Evolutionary conservation across 2,888 invertebrate species (phyloP).

Genomic region (Latrodectus elegans): DNA sequence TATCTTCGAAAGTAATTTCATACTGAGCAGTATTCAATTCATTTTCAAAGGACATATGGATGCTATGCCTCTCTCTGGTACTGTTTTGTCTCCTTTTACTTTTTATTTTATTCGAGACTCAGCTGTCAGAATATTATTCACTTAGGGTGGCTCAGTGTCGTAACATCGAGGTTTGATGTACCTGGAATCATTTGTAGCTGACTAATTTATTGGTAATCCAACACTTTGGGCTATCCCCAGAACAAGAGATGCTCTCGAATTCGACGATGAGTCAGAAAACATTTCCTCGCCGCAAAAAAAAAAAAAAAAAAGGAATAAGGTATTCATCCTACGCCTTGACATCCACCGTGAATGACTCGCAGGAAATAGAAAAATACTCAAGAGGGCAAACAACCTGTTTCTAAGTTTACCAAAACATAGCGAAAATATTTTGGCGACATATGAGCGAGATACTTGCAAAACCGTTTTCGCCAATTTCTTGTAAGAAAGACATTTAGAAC

Average conservation of each 20-base stretch:
- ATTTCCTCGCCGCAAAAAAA: background rate
- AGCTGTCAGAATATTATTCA: too few species aligned
- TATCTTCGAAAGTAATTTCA: too few species aligned
- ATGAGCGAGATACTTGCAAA: background rate
- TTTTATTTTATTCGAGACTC: too few species aligned
- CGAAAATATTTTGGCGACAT: slow-evolving; percentile 43
- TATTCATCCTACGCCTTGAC: background rate
- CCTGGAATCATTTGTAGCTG: background rate
- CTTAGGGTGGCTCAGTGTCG: too few species aligned
- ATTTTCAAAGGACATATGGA: too few species aligned
- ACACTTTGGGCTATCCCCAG: background rate
- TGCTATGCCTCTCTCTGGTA: too few species aligned
- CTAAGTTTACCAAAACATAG: slow-evolving; percentile 11
- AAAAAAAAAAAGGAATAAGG: too few species aligned
- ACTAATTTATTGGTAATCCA: background rate
- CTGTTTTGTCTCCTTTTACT: too few species aligned
- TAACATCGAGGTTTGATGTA: background rate
- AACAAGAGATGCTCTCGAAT: background rate
- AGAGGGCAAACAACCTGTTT: slow-evolving; percentile 6
- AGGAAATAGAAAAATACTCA: background rate
- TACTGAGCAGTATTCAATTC: too few species aligned
- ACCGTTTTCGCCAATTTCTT: slow-evolving; percentile 49
- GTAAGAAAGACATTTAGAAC: slow-evolving; percentile 4
- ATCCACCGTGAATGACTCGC: background rate
- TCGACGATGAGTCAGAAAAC: background rate